Base-by-base conservation (phyloP, 2,888 invertebrate species). In the Noctuana brunneofusca region DNA sequence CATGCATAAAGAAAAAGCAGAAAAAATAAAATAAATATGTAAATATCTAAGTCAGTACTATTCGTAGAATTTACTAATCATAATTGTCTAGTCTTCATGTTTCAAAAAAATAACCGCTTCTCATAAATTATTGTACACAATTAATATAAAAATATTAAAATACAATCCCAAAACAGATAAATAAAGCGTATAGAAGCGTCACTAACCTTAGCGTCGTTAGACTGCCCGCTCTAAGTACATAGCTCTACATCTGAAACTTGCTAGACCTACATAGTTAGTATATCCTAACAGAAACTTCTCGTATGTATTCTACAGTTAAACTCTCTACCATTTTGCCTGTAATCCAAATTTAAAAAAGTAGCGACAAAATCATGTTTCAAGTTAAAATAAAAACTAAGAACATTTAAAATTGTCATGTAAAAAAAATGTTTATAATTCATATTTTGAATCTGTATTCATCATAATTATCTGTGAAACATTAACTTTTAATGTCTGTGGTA, bases 121-220 rank as follows among this genome's bases (percentile, higher is more conserved):
- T 38, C 2, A 38, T 2, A n/a, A 5, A 20, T n/a, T 35, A 35
- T n/a, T 35, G 9, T 43, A 43, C 16, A 43, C 9, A 18, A 43
- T 18, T 11, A 18, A 43, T 43, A 43, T 18, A 3, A 18, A 18
- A 0, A n/a, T n/a, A n/a, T n/a, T n/a, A n/a, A n/a, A n/a, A n/a
- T n/a, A n/a, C n/a, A 3, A 9, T 18, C 9, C 18, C 55, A 49
- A 57, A 16, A 50, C 12, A 65, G 63, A 24, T 59, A 58, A 20
- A 58, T 49, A 64, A 66, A 58, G 64, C 65, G 58, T 63, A 69
- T 67, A 67, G 68, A 70, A 72, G 71, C 73, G 60, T 64, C 71
- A 81, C 81, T 80, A 72, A 81, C 82, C 81, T 81, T 76, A 68
- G 69, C 69, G n/a, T 71, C 73, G 65, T 59, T 32, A 59, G 58